These are phyloP conservation scores for Sinella curviseta DNA, from an alignment of 1,140 invertebrate genomes.

Conservation along the genomic window DNA sequence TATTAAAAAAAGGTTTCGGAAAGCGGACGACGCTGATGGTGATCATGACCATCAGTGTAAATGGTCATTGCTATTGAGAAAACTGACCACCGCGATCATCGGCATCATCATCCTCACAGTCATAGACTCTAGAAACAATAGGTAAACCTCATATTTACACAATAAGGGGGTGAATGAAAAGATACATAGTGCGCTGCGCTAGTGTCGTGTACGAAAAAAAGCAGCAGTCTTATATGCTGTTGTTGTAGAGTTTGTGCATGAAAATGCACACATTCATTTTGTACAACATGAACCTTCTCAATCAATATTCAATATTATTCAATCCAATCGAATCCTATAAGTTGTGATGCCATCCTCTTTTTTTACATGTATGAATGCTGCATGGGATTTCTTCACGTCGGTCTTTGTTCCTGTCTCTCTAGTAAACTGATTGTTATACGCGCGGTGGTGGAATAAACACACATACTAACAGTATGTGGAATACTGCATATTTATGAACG, in stretches of 20 bases:
- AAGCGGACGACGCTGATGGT: not conserved
- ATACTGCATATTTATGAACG: not conserved
- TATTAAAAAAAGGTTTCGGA: not conserved
- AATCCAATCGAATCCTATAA: not conserved
- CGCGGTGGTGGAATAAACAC: not conserved
- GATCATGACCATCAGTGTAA: not conserved
- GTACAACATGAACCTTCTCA: too few relatives aligned
- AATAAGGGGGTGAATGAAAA: too few relatives aligned
- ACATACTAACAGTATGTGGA: not conserved
- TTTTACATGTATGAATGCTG: not conserved
- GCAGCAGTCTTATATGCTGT: too few relatives aligned
- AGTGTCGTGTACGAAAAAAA: too few relatives aligned
- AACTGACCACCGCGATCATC: not conserved
- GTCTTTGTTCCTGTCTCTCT: not conserved
- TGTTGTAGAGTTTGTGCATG: too few relatives aligned
- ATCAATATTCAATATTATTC: slow-evolving; percentile 25
- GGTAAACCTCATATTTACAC: too few relatives aligned
- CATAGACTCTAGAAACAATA: not conserved
- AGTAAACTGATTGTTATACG: not conserved
- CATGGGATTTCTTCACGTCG: not conserved
- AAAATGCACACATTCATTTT: too few relatives aligned
- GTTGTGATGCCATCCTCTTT: not conserved
- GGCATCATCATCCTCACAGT: not conserved
- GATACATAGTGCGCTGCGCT: too few relatives aligned
- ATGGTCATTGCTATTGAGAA: not conserved